Evolutionary conservation across 2,113 vertebrate species (phyloP).

Genomic region (Neotoma lepida): DNA sequence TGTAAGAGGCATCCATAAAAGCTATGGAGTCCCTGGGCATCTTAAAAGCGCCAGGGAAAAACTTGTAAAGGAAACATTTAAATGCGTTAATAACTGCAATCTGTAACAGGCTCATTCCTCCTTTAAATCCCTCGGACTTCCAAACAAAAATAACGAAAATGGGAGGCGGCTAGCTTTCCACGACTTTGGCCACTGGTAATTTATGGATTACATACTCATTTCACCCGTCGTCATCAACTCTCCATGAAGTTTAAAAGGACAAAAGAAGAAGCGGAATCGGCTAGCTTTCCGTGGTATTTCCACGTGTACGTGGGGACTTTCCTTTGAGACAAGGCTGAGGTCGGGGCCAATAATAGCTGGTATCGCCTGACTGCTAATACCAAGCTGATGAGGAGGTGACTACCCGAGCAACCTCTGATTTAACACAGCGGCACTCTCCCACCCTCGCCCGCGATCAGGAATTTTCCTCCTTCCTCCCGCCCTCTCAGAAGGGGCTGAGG

Average conservation of each 20-base stretch:
- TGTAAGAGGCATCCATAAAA: neutral
- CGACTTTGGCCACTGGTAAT: neutral
- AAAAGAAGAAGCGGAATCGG: constrained; percentile 52
- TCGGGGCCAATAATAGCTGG: constrained; percentile 29
- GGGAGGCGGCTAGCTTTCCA: constrained; percentile 7
- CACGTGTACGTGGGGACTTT: constrained; percentile 1
- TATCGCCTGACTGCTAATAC: constrained; percentile 38
- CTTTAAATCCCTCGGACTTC: constrained; percentile 14
- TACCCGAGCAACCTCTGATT: neutral
- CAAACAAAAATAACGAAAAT: neutral
- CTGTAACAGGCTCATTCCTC: neutral
- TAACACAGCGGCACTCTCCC: neutral
- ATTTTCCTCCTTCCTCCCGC: constrained; percentile 50
- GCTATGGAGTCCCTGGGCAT: neutral
- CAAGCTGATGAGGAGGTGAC: constrained; percentile 45
- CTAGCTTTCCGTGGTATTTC: neutral
- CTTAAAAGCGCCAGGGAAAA: neutral
- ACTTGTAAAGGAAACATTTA: constrained; percentile 25
- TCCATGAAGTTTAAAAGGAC: constrained; percentile 62
- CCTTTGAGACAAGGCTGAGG: neutral
- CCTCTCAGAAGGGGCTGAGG: constrained; percentile 51
- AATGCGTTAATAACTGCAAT: neutral
- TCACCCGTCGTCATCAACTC: constrained; percentile 57
- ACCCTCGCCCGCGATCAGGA: neutral
- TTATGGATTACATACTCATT: constrained; percentile 1